Evolutionary conservation across 1,140 invertebrate species (phyloP), one percentile per base, ranked within the genome.

Genomic region (Anoplophora glabripennis): DNA sequence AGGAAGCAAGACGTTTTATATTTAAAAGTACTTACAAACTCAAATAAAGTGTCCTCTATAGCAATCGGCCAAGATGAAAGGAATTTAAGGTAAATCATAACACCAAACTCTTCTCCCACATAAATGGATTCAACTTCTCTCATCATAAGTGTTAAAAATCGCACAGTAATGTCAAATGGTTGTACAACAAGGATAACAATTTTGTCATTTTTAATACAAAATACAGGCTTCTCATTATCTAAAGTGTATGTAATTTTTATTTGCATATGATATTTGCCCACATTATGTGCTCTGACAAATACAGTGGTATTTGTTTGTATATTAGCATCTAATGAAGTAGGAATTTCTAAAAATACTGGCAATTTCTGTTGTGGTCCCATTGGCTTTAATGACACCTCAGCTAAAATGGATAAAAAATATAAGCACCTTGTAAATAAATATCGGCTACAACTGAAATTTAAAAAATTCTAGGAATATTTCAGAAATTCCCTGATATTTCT

Each of bases 111-210:
- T 72, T 89, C 86, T 65, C 81, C 79, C 35, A 85, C 79, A 74
- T 85, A 88, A 63, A 83, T 83, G 70, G 86, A 86, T 4, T 80
- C 77, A 56, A 88, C 76, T 38, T 83, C 78, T 69, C 85, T 84
- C 65, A 87, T 87, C 56, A 83, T 77, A 63, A 80, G 80, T 34
- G 84, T 82, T 40, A 84, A 79, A 79, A 85, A 88, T 67, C 83
- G 83, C n/a, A 85, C 83, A 3, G 78, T 75, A 8, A 88, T 78
- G 67, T 88, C 86, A 74, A 89, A 88, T 44, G 87, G 86, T 68
- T 88, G 86, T 1, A 84, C 80, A 9, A 87, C 81, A 62, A 83
- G 77, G 36, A 89, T 77, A 62, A 80, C 78, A 60, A 86, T 80
- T 8, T 68, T 78, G 59, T 84, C 79, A 68, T 86, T 85, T 73